Evolutionary conservation across 2,113 vertebrate species (phyloP).

Genomic region (Suricata suricatta): DNA sequence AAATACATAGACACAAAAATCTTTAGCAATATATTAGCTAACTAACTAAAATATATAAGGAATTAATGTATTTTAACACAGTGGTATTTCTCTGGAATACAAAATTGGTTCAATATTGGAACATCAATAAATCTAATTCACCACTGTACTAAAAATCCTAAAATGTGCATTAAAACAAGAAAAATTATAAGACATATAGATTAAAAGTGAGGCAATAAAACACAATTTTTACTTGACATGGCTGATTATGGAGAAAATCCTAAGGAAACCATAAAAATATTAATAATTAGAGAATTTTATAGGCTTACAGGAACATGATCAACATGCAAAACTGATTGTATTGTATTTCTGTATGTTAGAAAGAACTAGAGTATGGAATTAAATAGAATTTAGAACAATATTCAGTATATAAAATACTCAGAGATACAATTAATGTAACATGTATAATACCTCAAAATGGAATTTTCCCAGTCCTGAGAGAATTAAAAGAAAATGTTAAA

Average conservation of each 20-base stretch:
- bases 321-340: background rate
- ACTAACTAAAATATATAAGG: background rate
- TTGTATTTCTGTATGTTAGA: background rate
- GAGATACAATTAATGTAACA: background rate
- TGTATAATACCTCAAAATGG: background rate
- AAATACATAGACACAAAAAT: background rate
- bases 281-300: background rate
- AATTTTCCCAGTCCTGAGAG: background rate
- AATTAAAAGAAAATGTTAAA: background rate
- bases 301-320: background rate
- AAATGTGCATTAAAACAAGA: background rate
- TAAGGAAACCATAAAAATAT: background rate
- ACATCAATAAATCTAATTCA: background rate
- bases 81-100: background rate
- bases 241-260: background rate
- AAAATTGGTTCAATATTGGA: background rate
- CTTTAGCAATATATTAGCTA: background rate
- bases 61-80: background rate
- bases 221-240: background rate
- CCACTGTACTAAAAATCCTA: background rate
- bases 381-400: background rate
- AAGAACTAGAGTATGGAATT: background rate
- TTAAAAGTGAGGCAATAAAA: background rate
- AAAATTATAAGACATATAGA: background rate
- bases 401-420: background rate